Percentiles rank a stretch among this genome's conserved stretches.
Evolutionary conservation across 2,797 vertebrate genomes (phyloP).

Genomic region (Pseudochirops cupreus): DNA sequence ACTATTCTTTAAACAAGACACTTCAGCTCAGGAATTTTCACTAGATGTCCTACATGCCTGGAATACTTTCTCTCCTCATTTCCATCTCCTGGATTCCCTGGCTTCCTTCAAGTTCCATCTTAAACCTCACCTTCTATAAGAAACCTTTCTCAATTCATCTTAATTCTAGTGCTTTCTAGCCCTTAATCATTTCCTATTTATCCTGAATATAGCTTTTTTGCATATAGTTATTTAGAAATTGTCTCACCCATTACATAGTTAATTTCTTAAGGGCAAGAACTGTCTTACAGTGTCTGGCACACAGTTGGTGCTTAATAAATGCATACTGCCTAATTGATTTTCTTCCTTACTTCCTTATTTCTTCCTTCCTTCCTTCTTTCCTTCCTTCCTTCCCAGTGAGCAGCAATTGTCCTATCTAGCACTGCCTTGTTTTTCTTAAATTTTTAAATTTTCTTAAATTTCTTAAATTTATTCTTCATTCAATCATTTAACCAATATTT

Average conservation of each 20-base stretch:
- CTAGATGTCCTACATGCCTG: background rate
- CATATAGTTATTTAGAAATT: background rate
- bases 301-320: background rate
- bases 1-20: background rate
- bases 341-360: background rate
- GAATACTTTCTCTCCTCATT: background rate
- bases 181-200: background rate
- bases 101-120: background rate
- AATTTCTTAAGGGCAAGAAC: background rate
- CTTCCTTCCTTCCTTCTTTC: background rate
- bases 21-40: background rate
- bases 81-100: background rate
- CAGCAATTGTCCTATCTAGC: background rate
- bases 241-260: background rate
- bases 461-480: background rate
- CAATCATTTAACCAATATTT: background rate
- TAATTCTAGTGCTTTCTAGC: background rate
- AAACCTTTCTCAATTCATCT: background rate
- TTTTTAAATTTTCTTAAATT: too few relatives aligned
- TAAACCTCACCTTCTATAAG: background rate
- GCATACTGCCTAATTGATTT: background rate
- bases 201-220: background rate
- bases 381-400: background rate
- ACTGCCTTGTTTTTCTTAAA: background rate
- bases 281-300: background rate